A percentile compares a stretch with the other conserved stretches of the same genome.
Conservation (phyloP, 2,888 invertebrate species). For the Bruchidius siliquastri region DNA sequence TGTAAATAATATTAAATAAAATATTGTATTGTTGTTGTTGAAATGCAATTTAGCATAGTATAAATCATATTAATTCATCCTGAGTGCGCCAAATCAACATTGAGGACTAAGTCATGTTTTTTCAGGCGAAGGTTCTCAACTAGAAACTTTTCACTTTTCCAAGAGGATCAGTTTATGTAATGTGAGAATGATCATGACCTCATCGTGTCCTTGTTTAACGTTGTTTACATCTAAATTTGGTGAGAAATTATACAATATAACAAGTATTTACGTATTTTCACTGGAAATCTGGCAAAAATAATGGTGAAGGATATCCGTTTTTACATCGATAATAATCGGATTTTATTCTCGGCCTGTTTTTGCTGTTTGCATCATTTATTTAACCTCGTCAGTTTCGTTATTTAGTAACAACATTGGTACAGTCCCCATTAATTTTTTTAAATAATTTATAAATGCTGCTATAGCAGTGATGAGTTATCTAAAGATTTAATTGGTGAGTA, state of each 20-base stretch:
- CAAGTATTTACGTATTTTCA: not conserved
- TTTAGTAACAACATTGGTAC: not conserved
- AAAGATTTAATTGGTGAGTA: not conserved
- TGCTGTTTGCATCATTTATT: not conserved
- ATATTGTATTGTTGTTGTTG: too few relatives aligned
- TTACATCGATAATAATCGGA: not conserved
- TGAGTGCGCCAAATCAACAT: too few relatives aligned
- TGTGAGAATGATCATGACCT: too few relatives aligned
- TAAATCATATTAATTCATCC: too few relatives aligned
- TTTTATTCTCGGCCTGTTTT: not conserved
- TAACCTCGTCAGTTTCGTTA: not conserved
- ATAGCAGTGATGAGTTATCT: not conserved
- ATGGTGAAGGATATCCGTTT: not conserved
- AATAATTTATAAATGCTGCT: not conserved
- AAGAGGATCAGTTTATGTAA: too few relatives aligned
- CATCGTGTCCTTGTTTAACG: not conserved
- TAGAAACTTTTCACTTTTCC: too few relatives aligned
- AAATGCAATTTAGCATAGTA: too few relatives aligned
- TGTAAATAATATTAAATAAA: too few relatives aligned
- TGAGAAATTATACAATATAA: not conserved
- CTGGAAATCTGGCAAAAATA: not conserved
- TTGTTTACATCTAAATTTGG: not conserved
- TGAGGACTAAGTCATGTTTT: too few relatives aligned
- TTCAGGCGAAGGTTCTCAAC: too few relatives aligned
- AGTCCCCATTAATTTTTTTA: not conserved